Base-by-base conservation (phyloP, 2,888 invertebrate genomes). In the Hemithea aestivaria region DNA sequence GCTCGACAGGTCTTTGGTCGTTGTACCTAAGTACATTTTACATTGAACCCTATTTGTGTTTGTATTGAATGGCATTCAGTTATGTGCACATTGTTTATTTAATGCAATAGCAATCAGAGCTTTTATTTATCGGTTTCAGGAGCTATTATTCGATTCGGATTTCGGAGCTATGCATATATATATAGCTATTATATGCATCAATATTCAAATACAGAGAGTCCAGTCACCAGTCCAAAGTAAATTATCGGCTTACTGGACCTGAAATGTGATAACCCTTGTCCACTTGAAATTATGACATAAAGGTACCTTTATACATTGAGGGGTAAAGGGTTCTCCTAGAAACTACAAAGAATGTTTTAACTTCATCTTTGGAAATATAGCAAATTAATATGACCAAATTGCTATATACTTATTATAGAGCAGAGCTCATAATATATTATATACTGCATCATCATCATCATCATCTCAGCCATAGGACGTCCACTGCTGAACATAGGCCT, bases 241-340 rank as follows among this genome's bases (percentile, higher is more conserved):
- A 73, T 77, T 73, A 75, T 70, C 68, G 65, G 79, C 70, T 67
- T 66, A 81, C 66, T 83, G 77, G 61, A 76, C 71, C 70, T 58
- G 79, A 83, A 83, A 80, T 72, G 67, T 56, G 79, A 82, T 83
- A 80, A 73, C 74, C 77, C 64, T 70, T 72, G 83, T 80, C 75
- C 78, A 61, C 65, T 66, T 62, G 63, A 73, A 66, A 64, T 64
- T 65, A 65, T 51, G 51, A 54, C 45, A 7, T 16, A n/a, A n/a
- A n/a, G n/a, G n/a, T n/a, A n/a, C n/a, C n/a, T n/a, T n/a, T 53
- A 64, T 66, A 67, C 52, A 61, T 42, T 54, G 34, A 39, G 24
- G 22, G 32, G 50, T 59, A 60, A 50, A 70, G 69, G 65, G n/a
- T n/a, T n/a, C n/a, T n/a, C n/a, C n/a, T n/a, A n/a, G n/a, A n/a